Base-by-base conservation (phyloP, 2,888 invertebrate genomes). In the Portevinia maculata region DNA sequence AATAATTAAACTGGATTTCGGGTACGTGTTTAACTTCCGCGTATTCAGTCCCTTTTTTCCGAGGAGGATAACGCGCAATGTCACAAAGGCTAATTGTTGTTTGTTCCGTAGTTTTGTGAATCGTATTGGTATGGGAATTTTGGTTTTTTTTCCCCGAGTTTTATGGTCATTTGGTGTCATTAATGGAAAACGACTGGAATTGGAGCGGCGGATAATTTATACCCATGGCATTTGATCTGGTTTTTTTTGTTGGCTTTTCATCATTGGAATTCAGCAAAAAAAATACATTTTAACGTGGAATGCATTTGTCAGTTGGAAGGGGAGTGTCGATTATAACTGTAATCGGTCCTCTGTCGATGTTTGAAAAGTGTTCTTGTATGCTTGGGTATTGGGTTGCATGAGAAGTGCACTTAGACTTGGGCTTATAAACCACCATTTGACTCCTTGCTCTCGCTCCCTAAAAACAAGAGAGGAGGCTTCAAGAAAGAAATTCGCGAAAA, bases 51-150 rank as follows among this genome's bases (percentile, higher is more conserved):
- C 67, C 71, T 60, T 76, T 48, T 55, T 57, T 34, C 70, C n/a
- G 8, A 17, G 44, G 59, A 65, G 78, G 78, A 78, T 83, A 70
- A 76, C 59, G 83, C 78, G 78, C 53, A 37, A 83, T 83, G 83
- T 83, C 83, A 83, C 78, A 83, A 53, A 78, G 83, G 78, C 83
- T 83, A 83, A 83, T 83, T 83, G 83, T 67, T 78, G 78, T 83
- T 70, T 81, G 75, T 65, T 50, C 52, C 67, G 28, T 53, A 19
- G 41, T 59, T 70, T 69, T 46, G 46, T 83, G 70, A 67, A 76
- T 83, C 76, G 57, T 41, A 50, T 9, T 30, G 46, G n/a, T 37
- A 74, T 71, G 73, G 62, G 74, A 70, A 70, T 69, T 75, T 62
- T 17, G 15, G n/a, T 53, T 57, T 59, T 52, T 24, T 37, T 19